Evolutionary conservation across 2,797 vertebrate species (phyloP), one percentile per base, ranked within the genome.

Genomic region (Cetoscarus ocellatus): DNA sequence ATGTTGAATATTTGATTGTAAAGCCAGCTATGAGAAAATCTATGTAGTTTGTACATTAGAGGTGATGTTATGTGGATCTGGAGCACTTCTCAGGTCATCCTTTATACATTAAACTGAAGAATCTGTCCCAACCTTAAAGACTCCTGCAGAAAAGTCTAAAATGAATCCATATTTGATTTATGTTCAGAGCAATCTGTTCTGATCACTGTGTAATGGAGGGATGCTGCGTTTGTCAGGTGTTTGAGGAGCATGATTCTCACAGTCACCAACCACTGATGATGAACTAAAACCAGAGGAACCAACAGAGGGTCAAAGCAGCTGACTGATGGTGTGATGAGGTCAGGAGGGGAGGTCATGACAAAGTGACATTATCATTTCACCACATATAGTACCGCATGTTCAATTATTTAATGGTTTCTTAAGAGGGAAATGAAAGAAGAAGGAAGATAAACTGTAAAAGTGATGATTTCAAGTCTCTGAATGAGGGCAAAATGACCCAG

Each of bases 401-500:
- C 48, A 60, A 54, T 4, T 54, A 5, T 12, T 27, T 34, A 72
- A n/a, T 6, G 7, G 10, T 49, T 59, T 48, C 50, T 34, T 42
- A 38, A 43, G 54, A 34, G 45, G 10, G 0, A 10, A 59, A 0
- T 38, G 15, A 13, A 62, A 34, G 8, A 11, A 35, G 64, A 48
- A 51, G 61, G 58, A 34, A 52, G 50, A 76, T 58, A 18, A 27
- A 27, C 27, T 45, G 62, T 40, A 8, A 57, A 65, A 56, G 52
- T 3, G 27, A 75, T 57, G 66, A 53, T 43, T 72, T 84, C 39
- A 73, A 77, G 60, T 86, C 79, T 80, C 61, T 68, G 72, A 88
- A 84, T 61, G 82, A 89, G 81, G 75, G 57, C 79, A 84, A 84
- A 86, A n/a, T n/a, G n/a, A n/a, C n/a, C n/a, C n/a, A n/a, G n/a